Evolutionary conservation across 1,140 invertebrate species (phyloP).

Genomic region (Atta colombica): DNA sequence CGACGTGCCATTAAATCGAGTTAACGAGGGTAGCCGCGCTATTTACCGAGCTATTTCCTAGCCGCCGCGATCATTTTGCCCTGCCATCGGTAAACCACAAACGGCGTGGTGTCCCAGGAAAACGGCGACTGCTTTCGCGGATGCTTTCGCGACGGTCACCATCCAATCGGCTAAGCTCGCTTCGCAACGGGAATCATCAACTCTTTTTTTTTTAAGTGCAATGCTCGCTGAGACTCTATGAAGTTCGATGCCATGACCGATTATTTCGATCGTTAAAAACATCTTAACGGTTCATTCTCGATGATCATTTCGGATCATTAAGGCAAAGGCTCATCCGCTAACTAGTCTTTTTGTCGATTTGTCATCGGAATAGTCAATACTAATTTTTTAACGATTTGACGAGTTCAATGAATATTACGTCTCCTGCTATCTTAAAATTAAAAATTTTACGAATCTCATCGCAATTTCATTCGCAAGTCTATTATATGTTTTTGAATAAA

Average conservation of each 20-base stretch:
- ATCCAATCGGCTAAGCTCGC: background rate
- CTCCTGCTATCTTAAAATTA: background rate
- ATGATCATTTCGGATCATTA: constrained; percentile 8
- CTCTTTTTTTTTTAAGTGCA: background rate
- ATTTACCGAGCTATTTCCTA: constrained; percentile 75
- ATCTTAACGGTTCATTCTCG: constrained; percentile 1
- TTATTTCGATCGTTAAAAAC: constrained; percentile 9
- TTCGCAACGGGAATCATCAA: constrained; percentile 16
- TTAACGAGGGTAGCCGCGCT: constrained; percentile 78
- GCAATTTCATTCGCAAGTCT: background rate
- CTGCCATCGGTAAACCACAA: constrained; percentile 75
- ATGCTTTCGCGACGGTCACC: constrained; percentile 56
- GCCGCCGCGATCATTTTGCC: constrained; percentile 69
- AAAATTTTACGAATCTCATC: background rate
- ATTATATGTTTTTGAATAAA: background rate
- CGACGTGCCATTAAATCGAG: constrained; percentile 80
- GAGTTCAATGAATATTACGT: background rate
- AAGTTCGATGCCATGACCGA: constrained; percentile 25
- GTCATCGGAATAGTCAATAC: background rate
- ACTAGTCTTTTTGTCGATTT: background rate
- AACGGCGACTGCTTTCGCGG: constrained; percentile 61
- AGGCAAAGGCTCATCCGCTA: background rate
- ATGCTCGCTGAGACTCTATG: background rate
- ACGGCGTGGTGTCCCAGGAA: constrained; percentile 66
- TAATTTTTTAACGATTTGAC: background rate